These are phyloP conservation scores for Tragelaphus oryx DNA, from an alignment of 2,797 vertebrate species.

Conservation along the genomic window DNA sequence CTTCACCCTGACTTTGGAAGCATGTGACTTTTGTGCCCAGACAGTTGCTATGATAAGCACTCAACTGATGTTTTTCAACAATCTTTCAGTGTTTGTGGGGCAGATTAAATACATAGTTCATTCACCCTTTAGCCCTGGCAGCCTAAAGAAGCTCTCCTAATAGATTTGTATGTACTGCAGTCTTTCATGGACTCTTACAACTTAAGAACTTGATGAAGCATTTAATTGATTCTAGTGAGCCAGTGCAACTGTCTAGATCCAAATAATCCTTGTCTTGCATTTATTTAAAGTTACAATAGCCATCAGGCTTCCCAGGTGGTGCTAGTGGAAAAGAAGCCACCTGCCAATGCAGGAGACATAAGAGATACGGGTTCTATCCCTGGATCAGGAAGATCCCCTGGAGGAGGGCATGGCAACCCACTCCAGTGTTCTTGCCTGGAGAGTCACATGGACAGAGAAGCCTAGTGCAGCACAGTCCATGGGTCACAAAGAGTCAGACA, in stretches of 20 bases:
- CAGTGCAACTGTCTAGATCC: background rate
- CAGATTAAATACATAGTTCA: conserved; percentile 40
- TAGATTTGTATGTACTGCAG: background rate
- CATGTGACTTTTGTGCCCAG: background rate
- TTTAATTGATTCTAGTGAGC: conserved; percentile 28
- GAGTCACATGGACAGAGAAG: background rate
- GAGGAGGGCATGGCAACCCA: background rate
- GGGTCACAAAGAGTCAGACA: background rate
- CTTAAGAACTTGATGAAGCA: background rate
- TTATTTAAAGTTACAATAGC: background rate
- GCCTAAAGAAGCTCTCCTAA: background rate
- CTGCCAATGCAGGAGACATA: background rate
- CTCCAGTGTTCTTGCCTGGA: background rate
- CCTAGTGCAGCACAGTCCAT: background rate
- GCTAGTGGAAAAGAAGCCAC: background rate
- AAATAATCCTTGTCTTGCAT: background rate
- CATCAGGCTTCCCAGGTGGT: background rate
- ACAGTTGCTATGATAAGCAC: background rate
- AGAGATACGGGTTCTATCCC: background rate
- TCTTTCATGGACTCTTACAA: background rate
- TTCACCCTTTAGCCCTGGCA: background rate
- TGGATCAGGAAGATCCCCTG: background rate
- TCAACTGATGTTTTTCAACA: background rate
- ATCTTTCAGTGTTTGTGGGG: background rate
- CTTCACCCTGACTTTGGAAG: background rate